Conservation (phyloP, 2,888 invertebrate species). For the Hemithea aestivaria region DNA sequence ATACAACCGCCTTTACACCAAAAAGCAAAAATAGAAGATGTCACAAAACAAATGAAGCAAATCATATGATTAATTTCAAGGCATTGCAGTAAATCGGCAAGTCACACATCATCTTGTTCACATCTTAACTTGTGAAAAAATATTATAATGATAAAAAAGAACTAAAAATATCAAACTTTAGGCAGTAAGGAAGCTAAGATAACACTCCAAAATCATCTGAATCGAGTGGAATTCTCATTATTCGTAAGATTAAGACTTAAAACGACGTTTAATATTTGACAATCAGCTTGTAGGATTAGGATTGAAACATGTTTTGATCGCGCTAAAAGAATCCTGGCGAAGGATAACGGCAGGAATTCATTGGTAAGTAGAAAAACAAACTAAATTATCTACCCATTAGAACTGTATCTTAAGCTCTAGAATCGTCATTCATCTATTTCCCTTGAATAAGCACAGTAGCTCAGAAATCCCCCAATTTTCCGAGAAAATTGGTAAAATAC, state of each 20-base stretch:
- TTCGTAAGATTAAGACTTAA: constrained; percentile 58
- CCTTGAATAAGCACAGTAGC: constrained; percentile 8
- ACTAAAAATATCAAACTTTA: constrained; percentile 47
- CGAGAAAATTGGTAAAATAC: constrained; percentile 18
- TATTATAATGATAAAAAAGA: constrained; percentile 53
- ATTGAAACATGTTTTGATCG: constrained; percentile 56
- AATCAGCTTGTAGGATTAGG: constrained; percentile 42
- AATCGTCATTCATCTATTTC: neutral
- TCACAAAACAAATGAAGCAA: constrained; percentile 70
- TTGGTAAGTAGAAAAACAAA: constrained; percentile 21
- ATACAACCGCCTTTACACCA: constrained; percentile 19
- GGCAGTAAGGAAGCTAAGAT: constrained; percentile 51
- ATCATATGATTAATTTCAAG: constrained; percentile 73
- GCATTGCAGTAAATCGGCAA: constrained; percentile 54
- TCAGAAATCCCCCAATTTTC: neutral
- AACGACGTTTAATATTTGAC: constrained; percentile 41
- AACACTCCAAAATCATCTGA: constrained; percentile 42
- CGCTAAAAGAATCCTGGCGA: constrained; percentile 21
- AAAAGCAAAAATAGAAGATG: constrained; percentile 59
- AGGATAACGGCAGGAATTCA: constrained; percentile 18
- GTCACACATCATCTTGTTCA: constrained; percentile 61
- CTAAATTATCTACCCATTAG: constrained; percentile 6
- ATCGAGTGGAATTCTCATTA: constrained; percentile 53
- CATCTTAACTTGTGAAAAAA: constrained; percentile 48
- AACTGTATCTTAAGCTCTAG: neutral